Conservation (phyloP, 2,888 invertebrate genomes). For the Euplagia quadripunctaria region DNA sequence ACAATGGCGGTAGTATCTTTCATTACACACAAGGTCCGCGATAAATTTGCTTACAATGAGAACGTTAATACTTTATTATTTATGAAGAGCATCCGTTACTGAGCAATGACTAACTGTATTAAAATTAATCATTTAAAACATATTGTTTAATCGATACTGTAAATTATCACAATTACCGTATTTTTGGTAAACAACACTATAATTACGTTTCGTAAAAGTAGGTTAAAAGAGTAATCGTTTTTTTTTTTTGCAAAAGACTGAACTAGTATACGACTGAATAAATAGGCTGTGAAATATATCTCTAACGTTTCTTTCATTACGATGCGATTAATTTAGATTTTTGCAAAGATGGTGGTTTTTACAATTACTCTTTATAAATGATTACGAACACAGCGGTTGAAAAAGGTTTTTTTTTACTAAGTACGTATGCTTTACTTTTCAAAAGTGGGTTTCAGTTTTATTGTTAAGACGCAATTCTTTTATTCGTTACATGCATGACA, state of each 20-base stretch:
- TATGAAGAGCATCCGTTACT: constrained; percentile 2
- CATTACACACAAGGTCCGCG: constrained; percentile 7
- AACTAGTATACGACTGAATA: not conserved
- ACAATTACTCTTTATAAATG: not conserved
- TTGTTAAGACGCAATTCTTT: no score
- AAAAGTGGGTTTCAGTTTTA: no score
- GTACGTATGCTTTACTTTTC: no score
- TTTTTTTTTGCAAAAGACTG: constrained; percentile 8
- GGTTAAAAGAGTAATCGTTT: constrained; percentile 33
- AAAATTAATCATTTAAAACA: not conserved
- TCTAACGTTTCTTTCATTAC: not conserved
- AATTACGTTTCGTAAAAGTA: constrained; percentile 26
- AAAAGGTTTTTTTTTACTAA: no score
- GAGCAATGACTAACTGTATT: constrained; percentile 12
- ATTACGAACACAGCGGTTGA: no score
- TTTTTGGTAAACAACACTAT: constrained; percentile 30
- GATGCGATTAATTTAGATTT: not conserved
- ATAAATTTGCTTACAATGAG: constrained; percentile 34
- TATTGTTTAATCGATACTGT: constrained; percentile 8
- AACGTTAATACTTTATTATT: constrained; percentile 10
- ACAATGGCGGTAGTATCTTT: constrained; percentile 37
- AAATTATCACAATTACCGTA: constrained; percentile 19
- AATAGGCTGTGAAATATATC: constrained; percentile 1
- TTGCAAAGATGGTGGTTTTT: not conserved
- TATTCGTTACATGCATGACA: no score